phyloP scores from a whole-genome alignment of 1,140 invertebrate genomes.

The Trissolcus basalis region DNA sequence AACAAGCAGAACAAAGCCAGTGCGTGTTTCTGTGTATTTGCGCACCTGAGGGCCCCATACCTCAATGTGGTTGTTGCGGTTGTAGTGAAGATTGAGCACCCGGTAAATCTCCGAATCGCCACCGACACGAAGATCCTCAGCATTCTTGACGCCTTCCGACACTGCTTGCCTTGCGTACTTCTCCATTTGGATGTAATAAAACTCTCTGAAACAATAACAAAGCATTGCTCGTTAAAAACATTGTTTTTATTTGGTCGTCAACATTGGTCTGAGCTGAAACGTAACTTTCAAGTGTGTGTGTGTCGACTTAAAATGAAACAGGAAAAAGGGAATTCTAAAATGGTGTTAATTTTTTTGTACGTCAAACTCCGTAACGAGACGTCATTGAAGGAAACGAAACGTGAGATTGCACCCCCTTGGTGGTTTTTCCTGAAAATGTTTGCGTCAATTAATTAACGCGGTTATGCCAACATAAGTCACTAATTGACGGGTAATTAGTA shows the following conservation, averaged over 20 bases:
- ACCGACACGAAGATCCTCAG: conserved; percentile 94
- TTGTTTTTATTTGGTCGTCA: neutral
- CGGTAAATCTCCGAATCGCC: conserved; percentile 98
- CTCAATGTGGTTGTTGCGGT: conserved; percentile 99
- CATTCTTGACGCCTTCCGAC: conserved; percentile 94
- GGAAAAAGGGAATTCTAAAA: neutral
- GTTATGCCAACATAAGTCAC: conserved; percentile 69
- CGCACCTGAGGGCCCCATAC: conserved; percentile 85
- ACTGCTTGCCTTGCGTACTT: conserved; percentile 99
- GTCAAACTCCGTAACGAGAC: conserved; percentile 57
- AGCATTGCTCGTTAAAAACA: conserved; percentile 30
- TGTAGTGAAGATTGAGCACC: conserved; percentile 99
- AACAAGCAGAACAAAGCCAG: conserved; percentile 61
- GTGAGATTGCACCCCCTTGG: conserved; percentile 19
- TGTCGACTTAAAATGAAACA: neutral
- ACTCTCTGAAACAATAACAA: conserved; percentile 88
- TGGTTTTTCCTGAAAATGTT: conserved; percentile 60
- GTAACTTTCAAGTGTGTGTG: neutral
- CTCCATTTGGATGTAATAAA: conserved; percentile 99
- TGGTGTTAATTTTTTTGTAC: conserved; percentile 26
- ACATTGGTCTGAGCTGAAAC: neutral
- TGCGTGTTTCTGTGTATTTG: conserved; percentile 72
- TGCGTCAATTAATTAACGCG: conserved; percentile 72
- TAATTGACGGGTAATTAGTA: conserved; percentile 74
- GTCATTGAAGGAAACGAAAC: conserved; percentile 65